phyloP scores from a whole-genome alignment of 2,888 invertebrate species.

The Clistopyga incitator region DNA sequence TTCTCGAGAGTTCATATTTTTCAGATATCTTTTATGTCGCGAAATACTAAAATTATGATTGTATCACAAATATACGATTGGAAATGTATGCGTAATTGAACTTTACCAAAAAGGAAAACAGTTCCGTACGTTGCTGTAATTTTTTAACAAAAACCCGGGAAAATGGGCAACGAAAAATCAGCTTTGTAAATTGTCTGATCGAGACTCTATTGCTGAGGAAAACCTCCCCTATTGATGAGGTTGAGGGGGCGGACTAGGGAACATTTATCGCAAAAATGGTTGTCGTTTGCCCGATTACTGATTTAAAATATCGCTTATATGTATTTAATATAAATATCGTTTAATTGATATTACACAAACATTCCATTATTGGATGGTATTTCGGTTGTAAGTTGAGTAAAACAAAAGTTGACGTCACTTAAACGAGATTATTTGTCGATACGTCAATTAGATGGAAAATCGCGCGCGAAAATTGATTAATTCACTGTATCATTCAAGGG shows the following conservation, averaged over 20 bases:
- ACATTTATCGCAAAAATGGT: slow-evolving; percentile 61
- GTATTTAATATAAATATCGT: neutral
- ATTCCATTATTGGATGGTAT: slow-evolving; percentile 8
- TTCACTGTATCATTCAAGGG: neutral
- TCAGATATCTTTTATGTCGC: too few relatives aligned
- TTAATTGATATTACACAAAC: slow-evolving; percentile 13
- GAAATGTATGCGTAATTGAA: neutral
- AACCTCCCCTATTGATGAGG: slow-evolving; percentile 35
- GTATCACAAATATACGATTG: too few relatives aligned
- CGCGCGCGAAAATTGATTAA: neutral
- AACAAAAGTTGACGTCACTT: neutral
- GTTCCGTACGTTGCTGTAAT: neutral
- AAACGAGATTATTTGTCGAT: neutral
- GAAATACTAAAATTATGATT: too few relatives aligned
- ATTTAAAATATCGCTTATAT: slow-evolving; percentile 9
- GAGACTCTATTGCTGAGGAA: slow-evolving; percentile 32
- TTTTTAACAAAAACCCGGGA: neutral
- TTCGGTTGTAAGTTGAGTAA: neutral
- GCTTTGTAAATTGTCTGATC: neutral
- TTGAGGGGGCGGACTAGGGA: slow-evolving; percentile 20
- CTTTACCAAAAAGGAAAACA: neutral
- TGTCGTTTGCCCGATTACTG: slow-evolving; percentile 52
- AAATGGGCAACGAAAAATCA: neutral
- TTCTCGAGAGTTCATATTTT: too few relatives aligned
- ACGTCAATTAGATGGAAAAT: neutral